Evolutionary conservation across 2,888 invertebrate species (phyloP).

Genomic region (Argynnis bischoffii): DNA sequence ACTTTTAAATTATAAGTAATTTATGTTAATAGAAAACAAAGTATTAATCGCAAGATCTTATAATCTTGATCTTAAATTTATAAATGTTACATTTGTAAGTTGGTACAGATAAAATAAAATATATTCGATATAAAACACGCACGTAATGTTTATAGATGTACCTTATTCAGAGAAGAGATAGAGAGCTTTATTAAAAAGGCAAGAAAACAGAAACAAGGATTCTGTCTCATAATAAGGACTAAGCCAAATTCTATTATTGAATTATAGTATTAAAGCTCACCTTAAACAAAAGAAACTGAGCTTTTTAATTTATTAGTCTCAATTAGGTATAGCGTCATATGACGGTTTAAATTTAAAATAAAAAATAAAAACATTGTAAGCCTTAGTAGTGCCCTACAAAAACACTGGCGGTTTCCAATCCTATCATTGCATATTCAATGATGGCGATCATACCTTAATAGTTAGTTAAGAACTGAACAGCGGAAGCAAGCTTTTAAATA

Average conservation of each 20-base stretch:
- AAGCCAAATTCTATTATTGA: no score
- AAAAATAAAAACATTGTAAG: not conserved
- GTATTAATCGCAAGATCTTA: conserved; percentile 42
- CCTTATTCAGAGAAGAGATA: no score
- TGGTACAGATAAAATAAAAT: no score
- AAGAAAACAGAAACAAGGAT: no score
- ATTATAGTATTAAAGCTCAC: no score
- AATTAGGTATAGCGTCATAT: not conserved
- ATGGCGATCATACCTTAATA: conserved; percentile 59
- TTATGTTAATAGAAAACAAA: conserved; percentile 70
- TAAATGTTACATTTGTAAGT: no score
- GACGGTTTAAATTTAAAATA: not conserved
- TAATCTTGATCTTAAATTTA: not conserved
- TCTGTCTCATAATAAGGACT: no score
- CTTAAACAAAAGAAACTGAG: no score
- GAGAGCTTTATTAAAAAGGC: no score
- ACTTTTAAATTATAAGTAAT: conserved; percentile 58
- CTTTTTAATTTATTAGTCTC: no score
- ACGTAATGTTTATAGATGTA: no score
- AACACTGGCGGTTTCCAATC: conserved; percentile 7
- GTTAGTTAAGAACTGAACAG: conserved; percentile 47
- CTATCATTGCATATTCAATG: conserved; percentile 62
- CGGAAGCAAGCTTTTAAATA: conserved; percentile 70
- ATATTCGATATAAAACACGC: no score
- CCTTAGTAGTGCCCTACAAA: not conserved